These are phyloP conservation scores for Magallana angulata DNA, from an alignment of 1,140 invertebrate species.

Conservation along the genomic window DNA sequence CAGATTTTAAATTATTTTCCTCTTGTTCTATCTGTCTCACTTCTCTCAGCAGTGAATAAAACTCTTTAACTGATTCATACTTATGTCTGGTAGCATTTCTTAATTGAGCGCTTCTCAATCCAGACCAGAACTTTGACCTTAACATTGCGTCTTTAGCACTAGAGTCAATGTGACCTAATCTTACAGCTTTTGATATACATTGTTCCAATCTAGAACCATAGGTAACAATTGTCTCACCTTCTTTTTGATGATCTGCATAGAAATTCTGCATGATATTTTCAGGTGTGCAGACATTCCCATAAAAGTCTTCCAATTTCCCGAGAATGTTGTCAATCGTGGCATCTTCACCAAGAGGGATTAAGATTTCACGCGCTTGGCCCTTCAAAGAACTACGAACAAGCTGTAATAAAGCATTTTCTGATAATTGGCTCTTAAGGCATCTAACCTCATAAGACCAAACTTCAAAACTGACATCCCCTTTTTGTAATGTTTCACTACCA, in stretches of 20 bases:
- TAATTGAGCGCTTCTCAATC: not conserved
- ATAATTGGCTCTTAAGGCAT: conserved; percentile 29
- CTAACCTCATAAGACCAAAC: conserved; percentile 46
- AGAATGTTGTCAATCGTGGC: not conserved
- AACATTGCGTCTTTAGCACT: not conserved
- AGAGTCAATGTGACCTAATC: conserved; percentile 17
- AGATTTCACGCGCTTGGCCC: too few species aligned
- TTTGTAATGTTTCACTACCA: conserved; percentile 39
- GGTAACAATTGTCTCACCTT: not conserved
- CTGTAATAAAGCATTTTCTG: conserved; percentile 34
- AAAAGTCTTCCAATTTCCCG: conserved; percentile 22
- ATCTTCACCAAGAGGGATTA: not conserved
- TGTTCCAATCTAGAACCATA: conserved; percentile 19
- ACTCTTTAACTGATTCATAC: conserved; percentile 30
- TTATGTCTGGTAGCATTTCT: conserved; percentile 29
- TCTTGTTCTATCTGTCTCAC: conserved; percentile 36
- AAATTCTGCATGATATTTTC: conserved; percentile 38
- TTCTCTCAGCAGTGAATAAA: conserved; percentile 40
- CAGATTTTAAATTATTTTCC: not conserved
- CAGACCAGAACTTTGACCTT: conserved; percentile 47
- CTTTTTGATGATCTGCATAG: conserved; percentile 12
- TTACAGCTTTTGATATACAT: conserved; percentile 18
- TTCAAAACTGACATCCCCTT: conserved; percentile 44
- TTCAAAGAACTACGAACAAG: not conserved
- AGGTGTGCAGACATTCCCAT: conserved; percentile 17